Evolutionary conservation across 2,797 vertebrate species (phyloP), one percentile per base, ranked within the genome.

Genomic region (Scolopax rusticola): DNA sequence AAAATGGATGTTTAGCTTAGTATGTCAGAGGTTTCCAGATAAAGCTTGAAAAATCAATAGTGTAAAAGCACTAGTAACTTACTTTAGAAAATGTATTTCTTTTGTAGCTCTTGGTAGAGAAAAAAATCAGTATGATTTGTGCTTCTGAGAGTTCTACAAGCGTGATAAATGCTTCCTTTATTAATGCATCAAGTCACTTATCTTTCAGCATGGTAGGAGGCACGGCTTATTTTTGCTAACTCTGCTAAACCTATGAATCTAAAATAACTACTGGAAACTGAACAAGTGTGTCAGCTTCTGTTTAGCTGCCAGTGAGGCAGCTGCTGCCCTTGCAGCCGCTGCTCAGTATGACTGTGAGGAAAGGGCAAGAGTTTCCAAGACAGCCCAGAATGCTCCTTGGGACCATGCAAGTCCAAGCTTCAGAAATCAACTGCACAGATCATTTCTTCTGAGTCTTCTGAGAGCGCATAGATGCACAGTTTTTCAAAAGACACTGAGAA

Each of bases 191-290:
- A 89, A 83, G 51, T 84, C 84, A 93, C 89, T 95, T 96, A 94
- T 97, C 97, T 90, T 79, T 98, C 95, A 96, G 43, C 92, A 93
- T 43, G 51, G 86, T 89, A 97, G 97, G 98, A 98, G 75, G 81
- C 13, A 95, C 59, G 93, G 93, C 94, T 98, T 97, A 87, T 97
- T 97, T 98, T 97, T 95, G 80, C 84, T 98, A 97, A 97, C 51
- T 94, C 94, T 96, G 87, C 95, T 82, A 87, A 97, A 97, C 15
- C n/a, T 90, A 64, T 47, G 64, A 95, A 97, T 89, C 64, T 95
- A 90, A 92, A 97, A 88, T 59, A 84, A 83, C 57, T 85, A 23
- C 87, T 94, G 84, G 82, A 97, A 96, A 88, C 73, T 89, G 93
- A 97, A 91, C 96, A 96, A 97, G 96, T 95, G 91, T 97, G 95